Evolutionary conservation across 2,113 vertebrate species (phyloP).

Genomic region (Chionodraco myersi): DNA sequence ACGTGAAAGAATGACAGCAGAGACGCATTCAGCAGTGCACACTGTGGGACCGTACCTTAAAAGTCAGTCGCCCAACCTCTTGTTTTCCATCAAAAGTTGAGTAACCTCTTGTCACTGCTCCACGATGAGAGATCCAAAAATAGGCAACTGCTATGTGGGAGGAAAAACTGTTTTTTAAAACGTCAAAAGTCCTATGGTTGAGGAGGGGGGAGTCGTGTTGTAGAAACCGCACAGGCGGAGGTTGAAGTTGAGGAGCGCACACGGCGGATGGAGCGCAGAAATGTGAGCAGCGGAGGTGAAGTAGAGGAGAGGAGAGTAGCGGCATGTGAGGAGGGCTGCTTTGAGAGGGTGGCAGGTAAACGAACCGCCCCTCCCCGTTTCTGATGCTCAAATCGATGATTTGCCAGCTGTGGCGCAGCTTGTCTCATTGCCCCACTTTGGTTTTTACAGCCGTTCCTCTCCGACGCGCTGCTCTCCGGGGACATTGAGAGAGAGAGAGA

Average conservation of each 20-base stretch:
- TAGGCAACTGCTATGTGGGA: constrained; percentile 59
- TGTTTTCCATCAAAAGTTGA: constrained; percentile 87
- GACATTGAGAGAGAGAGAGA: constrained; percentile 50
- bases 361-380: constrained; percentile 84
- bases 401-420: constrained; percentile 86
- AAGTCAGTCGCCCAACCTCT: constrained; percentile 81
- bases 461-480: constrained; percentile 79
- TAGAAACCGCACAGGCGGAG: constrained; percentile 59
- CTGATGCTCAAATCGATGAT: constrained; percentile 86
- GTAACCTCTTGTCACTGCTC: constrained; percentile 72
- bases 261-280: constrained; percentile 65
- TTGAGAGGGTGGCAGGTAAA: constrained; percentile 85
- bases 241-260: constrained; percentile 71
- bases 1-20: constrained; percentile 27
- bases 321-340: constrained; percentile 78
- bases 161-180: constrained; percentile 32
- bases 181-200: constrained; percentile 72
- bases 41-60: constrained; percentile 76
- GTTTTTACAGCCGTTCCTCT: constrained; percentile 81
- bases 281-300: constrained; percentile 73
- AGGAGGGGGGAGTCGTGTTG: constrained; percentile 40
- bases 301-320: constrained; percentile 72
- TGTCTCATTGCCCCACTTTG: constrained; percentile 82
- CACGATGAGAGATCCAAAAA: constrained; percentile 78
- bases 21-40: not conserved